phyloP scores from a whole-genome alignment of 2,797 vertebrate genomes.

The Artibeus lituratus region DNA sequence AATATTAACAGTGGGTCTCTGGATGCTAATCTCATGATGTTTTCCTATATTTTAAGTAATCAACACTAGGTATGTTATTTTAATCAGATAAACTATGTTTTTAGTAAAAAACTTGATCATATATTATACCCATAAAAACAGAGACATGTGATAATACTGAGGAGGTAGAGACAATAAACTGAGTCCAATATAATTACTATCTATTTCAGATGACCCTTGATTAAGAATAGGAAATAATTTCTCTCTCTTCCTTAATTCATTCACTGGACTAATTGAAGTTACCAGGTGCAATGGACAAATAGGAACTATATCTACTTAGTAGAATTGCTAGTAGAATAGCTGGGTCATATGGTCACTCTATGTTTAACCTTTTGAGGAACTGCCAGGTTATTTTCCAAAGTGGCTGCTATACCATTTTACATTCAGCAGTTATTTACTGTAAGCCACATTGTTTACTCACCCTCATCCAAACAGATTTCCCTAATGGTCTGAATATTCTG shows the following conservation, averaged over 20 bases:
- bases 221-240: conserved; percentile 13
- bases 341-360: neutral
- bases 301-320: neutral
- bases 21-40: neutral
- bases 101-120: neutral
- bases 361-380: neutral
- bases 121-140: conserved; percentile 6
- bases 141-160: neutral
- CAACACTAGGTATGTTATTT: neutral
- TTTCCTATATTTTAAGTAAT: conserved; percentile 21
- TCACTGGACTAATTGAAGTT: neutral
- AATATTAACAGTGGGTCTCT: neutral
- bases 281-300: neutral
- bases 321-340: neutral
- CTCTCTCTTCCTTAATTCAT: neutral
- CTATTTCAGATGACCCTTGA: neutral
- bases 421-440: neutral
- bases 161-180: neutral
- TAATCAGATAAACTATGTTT: neutral
- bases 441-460: neutral
- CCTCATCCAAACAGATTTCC: neutral
- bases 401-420: neutral
- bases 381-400: neutral
- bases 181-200: neutral
- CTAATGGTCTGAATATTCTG: neutral